A percentile compares a stretch with the other conserved stretches of the same genome.
Conservation (phyloP, 2,888 invertebrate species). For the Leptarthrus brevirostris region DNA sequence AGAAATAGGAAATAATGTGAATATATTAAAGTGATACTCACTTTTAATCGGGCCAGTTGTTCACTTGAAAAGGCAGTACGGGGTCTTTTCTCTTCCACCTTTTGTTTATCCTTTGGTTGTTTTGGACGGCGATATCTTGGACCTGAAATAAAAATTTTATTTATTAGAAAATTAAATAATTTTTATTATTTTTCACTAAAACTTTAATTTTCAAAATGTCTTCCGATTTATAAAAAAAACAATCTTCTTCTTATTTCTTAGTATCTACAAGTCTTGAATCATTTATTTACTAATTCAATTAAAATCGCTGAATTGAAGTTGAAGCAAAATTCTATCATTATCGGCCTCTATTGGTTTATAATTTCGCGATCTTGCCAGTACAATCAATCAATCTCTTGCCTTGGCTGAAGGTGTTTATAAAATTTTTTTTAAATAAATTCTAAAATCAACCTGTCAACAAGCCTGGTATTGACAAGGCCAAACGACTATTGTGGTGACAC, state of each 20-base stretch:
- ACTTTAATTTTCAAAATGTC: no score
- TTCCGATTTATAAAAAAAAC: no score
- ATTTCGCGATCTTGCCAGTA: background rate
- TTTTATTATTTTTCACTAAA: no score
- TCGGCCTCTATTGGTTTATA: background rate
- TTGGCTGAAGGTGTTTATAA: conserved; percentile 35
- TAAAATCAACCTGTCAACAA: conserved; percentile 47
- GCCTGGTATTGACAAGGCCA: conserved; percentile 16
- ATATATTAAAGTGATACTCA: conserved; percentile 62
- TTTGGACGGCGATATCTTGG: conserved; percentile 67
- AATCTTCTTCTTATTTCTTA: no score
- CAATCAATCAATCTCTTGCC: background rate
- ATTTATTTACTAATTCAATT: no score
- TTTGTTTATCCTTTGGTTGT: conserved; percentile 65
- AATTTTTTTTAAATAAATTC: conserved; percentile 30
- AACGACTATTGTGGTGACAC: conserved; percentile 28
- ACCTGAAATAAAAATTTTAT: conserved; percentile 62
- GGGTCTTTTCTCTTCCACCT: conserved; percentile 87
- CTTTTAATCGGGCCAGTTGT: conserved; percentile 88
- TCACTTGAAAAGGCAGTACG: conserved; percentile 96
- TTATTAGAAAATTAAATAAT: no score
- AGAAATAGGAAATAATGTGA: no score
- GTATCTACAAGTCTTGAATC: no score
- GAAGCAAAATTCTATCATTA: no score
- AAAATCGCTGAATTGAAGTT: no score